Evolutionary conservation across 2,888 invertebrate genomes (phyloP).

Genomic region (Idaea dimidiata): DNA sequence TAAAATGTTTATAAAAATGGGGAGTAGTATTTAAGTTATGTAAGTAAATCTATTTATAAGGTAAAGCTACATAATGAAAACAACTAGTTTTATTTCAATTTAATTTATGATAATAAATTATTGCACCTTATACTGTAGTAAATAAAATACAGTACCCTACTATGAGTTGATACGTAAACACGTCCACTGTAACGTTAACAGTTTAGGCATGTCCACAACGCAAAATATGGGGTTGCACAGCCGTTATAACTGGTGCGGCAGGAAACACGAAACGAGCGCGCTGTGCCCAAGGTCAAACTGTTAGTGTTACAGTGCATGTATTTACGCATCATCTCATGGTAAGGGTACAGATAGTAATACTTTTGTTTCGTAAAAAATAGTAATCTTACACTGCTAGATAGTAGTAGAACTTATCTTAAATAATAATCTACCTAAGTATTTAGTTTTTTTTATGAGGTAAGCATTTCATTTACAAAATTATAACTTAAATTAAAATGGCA

Average conservation of each 20-base stretch:
- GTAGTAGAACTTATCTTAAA: background rate
- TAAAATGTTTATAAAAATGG: background rate
- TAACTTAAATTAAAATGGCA: background rate
- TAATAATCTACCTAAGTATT: background rate
- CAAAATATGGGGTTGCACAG: no score
- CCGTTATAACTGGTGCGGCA: no score
- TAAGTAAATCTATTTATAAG: conserved; percentile 10
- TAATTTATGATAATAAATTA: conserved; percentile 46
- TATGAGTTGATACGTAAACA: no score
- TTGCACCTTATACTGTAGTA: conserved; percentile 42
- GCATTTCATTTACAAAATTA: background rate
- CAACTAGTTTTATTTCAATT: conserved; percentile 11
- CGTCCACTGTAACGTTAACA: no score
- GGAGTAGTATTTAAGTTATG: conserved; percentile 5
- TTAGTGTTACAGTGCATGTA: no score
- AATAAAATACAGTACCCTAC: no score
- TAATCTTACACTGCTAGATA: background rate
- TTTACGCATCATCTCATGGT: no score
- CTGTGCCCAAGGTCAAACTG: no score
- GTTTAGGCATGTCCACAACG: no score
- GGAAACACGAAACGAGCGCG: no score
- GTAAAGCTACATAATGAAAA: conserved; percentile 15
- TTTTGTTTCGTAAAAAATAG: background rate
- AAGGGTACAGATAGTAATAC: background rate
- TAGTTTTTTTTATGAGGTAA: background rate